phyloP scores from a whole-genome alignment of 2,113 vertebrate species.

The Pluvialis apricaria region DNA sequence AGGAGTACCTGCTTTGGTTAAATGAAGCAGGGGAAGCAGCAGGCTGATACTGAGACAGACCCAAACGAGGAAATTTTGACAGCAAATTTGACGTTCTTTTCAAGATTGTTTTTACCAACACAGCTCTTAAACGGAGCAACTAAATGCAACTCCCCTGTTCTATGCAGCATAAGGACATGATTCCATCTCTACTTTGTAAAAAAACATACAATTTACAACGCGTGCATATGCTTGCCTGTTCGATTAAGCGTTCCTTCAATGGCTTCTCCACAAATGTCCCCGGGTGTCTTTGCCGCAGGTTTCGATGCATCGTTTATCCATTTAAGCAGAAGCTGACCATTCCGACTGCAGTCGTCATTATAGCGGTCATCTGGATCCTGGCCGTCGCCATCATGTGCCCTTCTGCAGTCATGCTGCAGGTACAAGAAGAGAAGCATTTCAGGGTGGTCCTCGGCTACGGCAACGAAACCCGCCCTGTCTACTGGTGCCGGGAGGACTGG shows the following conservation, averaged over 20 bases:
- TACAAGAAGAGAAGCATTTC: constrained; percentile 82
- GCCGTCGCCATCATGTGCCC: constrained; percentile 89
- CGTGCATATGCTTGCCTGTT: fast-evolving
- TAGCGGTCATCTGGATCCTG: constrained; percentile 86
- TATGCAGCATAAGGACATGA: not conserved
- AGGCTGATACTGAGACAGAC: not conserved
- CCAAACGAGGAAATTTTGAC: not conserved
- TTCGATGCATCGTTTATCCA: constrained; percentile 85
- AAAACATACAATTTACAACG: fast-evolving
- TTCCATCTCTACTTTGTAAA: not conserved
- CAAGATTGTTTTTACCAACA: not conserved
- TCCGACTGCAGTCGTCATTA: constrained; percentile 74
- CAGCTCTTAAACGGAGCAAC: not conserved
- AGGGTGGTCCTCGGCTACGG: constrained; percentile 74
- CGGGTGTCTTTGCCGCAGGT: constrained; percentile 67
- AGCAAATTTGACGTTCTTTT: not conserved
- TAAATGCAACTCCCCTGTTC: not conserved
- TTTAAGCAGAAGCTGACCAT: constrained; percentile 90
- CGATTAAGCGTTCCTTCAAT: fast-evolving
- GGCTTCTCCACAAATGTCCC: not conserved
- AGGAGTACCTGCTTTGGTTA: not conserved
- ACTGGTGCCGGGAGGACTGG: constrained; percentile 93
- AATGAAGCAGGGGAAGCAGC: not conserved
- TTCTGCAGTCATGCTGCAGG: constrained; percentile 87
- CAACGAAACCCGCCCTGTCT: constrained; percentile 80